These are phyloP conservation scores for Enteromius anoplus DNA, from an alignment of 2,797 vertebrate species.

Conservation along the genomic window DNA sequence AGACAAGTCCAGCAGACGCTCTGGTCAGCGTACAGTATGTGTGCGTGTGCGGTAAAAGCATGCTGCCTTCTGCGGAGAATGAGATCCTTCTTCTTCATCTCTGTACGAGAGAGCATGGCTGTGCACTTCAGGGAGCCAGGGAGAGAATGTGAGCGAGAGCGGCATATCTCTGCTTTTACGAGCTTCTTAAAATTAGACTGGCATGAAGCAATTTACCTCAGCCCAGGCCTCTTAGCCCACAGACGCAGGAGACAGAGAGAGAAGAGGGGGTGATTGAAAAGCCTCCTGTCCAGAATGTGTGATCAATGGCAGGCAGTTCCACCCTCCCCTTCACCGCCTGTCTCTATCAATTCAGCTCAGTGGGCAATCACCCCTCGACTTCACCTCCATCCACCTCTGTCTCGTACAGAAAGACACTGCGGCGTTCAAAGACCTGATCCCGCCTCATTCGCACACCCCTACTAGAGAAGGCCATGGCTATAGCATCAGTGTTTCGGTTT, in stretches of 20 bases:
- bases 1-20: conserved; percentile 52
- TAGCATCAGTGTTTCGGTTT: conserved; percentile 15
- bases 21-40: conserved; percentile 20
- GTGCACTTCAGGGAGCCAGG: conserved; percentile 28
- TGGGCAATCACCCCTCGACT: conserved; percentile 47
- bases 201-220: conserved; percentile 58
- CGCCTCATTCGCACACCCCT: conserved; percentile 20
- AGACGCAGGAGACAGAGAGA: conserved; percentile 31
- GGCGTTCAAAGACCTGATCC: conserved; percentile 48
- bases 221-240: conserved; percentile 45
- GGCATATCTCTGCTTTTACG: conserved; percentile 42
- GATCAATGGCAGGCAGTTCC: conserved; percentile 50
- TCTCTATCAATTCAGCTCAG: conserved; percentile 49
- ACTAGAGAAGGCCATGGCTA: background rate
- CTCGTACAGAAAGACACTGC: conserved; percentile 31
- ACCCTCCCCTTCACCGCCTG: conserved; percentile 46
- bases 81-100: conserved; percentile 36
- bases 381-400: conserved; percentile 49
- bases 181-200: conserved; percentile 56
- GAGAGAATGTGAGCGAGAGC: conserved; percentile 21
- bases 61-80: conserved; percentile 23
- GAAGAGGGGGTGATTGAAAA: conserved; percentile 54
- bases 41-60: conserved; percentile 42
- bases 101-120: conserved; percentile 20
- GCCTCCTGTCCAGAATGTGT: conserved; percentile 53